Conservation (phyloP, 1,140 invertebrate species). For the Nixonia krombeini region DNA sequence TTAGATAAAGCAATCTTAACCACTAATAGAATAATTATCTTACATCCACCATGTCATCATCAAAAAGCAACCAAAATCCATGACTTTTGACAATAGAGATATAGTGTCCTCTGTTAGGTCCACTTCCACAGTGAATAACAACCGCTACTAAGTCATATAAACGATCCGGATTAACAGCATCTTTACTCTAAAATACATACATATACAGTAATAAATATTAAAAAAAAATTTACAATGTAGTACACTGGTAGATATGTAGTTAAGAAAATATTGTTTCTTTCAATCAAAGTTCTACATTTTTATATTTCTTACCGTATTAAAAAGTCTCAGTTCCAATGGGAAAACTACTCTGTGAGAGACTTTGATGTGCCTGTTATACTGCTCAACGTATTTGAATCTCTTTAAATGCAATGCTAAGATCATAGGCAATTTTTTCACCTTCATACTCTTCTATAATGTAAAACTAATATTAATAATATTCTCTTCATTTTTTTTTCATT, state of each 20-base stretch:
- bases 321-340: slow-evolving; percentile 96
- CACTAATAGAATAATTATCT: slow-evolving; percentile 68
- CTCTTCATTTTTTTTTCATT: not conserved
- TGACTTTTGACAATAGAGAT: slow-evolving; percentile 99
- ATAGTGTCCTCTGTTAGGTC: slow-evolving; percentile 99
- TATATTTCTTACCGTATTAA: slow-evolving; percentile 98
- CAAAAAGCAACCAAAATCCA: slow-evolving; percentile 99
- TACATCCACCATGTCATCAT: slow-evolving; percentile 99
- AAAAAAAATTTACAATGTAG: slow-evolving; percentile 15
- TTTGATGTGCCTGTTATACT: slow-evolving; percentile 98
- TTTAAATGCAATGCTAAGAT: slow-evolving; percentile 98
- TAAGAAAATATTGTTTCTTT: too few species aligned
- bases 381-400: slow-evolving; percentile 99
- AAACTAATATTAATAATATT: slow-evolving; percentile 20
- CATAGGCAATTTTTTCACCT: slow-evolving; percentile 98
- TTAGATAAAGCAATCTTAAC: too few species aligned
- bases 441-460: slow-evolving; percentile 88
- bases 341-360: slow-evolving; percentile 99
- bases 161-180: slow-evolving; percentile 97
- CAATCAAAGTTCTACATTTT: too few species aligned
- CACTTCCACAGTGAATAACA: slow-evolving; percentile 99
- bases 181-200: slow-evolving; percentile 85
- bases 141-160: slow-evolving; percentile 99
- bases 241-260: too few species aligned
- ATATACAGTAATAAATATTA: slow-evolving; percentile 2